Evolutionary conservation across 2,888 invertebrate species (phyloP).

Genomic region (Xestia c-nigrum): DNA sequence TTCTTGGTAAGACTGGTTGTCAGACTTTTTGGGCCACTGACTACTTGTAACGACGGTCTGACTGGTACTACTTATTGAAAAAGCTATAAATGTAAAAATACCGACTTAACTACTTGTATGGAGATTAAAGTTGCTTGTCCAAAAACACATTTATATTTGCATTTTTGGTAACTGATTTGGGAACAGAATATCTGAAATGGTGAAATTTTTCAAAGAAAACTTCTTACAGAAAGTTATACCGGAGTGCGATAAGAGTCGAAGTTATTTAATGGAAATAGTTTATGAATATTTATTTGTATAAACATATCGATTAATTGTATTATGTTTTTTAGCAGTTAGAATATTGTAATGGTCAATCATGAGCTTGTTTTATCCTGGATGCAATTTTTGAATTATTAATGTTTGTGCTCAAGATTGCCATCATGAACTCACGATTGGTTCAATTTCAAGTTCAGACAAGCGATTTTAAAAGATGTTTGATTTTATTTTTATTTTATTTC

Average conservation of each 20-base stretch:
- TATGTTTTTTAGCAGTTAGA: not conserved
- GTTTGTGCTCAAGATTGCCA: no score
- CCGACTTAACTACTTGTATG: not conserved
- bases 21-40: no score
- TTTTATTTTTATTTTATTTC: no score
- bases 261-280: not conserved
- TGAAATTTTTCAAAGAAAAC: slow-evolving; percentile 26
- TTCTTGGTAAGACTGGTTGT: no score
- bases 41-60: no score
- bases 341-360: not conserved
- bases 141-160: not conserved
- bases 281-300: not conserved
- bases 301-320: not conserved
- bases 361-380: no score
- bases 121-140: not conserved
- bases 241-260: not conserved
- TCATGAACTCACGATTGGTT: no score
- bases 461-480: no score
- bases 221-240: slow-evolving; percentile 9
- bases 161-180: not conserved
- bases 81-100: not conserved
- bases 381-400: no score
- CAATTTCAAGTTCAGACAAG: no score
- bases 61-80: not conserved
- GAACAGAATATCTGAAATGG: not conserved